phyloP scores from a whole-genome alignment of 2,113 vertebrate species.

The Dipodomys merriami region DNA sequence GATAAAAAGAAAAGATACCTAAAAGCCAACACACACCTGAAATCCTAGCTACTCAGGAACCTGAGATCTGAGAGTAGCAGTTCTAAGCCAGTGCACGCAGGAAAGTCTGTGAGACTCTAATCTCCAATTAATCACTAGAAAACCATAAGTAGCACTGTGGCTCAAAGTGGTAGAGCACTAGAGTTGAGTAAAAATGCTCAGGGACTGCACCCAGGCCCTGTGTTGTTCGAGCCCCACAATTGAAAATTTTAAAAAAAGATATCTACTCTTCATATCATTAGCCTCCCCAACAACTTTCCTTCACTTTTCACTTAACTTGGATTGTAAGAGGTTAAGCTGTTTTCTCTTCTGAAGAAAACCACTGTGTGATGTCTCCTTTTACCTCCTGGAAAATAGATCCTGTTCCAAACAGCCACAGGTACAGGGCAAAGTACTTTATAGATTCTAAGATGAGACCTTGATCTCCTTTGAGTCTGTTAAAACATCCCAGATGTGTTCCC shows the following conservation, averaged over 20 bases:
- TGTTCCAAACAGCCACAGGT: constrained; percentile 45
- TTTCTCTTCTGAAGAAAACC: constrained; percentile 44
- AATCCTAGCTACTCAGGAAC: too few relatives aligned
- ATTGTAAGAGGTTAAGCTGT: constrained; percentile 14
- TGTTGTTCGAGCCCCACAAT: too few relatives aligned
- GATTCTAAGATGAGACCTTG: constrained; percentile 20
- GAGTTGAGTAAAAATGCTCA: too few relatives aligned
- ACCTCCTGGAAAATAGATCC: constrained; percentile 47
- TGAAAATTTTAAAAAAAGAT: too few relatives aligned
- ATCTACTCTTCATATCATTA: neutral
- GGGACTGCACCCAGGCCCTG: too few relatives aligned
- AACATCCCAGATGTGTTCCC: neutral
- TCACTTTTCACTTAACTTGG: constrained; percentile 10
- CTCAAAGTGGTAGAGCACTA: too few relatives aligned
- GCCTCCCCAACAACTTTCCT: neutral
- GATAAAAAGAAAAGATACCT: neutral
- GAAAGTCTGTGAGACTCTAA: too few relatives aligned
- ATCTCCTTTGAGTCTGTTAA: neutral
- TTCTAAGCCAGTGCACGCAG: too few relatives aligned
- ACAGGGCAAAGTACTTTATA: constrained; percentile 17
- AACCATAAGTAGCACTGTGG: too few relatives aligned
- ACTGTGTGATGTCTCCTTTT: constrained; percentile 52
- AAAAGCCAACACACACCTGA: too few relatives aligned
- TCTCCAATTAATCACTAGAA: too few relatives aligned
- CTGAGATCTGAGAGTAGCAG: too few relatives aligned